Conservation (phyloP, 2,113 vertebrate genomes). For the Poecilia latipinna region DNA sequence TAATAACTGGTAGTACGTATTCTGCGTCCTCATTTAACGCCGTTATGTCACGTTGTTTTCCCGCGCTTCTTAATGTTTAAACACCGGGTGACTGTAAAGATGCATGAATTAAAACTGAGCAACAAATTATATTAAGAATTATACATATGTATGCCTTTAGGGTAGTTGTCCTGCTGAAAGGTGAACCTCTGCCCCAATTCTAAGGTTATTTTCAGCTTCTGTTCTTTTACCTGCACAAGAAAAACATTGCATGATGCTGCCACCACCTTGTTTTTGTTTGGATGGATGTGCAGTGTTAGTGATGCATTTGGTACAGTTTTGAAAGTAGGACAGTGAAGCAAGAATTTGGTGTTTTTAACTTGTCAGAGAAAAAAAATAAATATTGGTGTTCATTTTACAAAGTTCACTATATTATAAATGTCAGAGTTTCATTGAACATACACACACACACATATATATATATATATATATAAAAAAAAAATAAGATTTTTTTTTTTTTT, state of each 20-base stretch:
- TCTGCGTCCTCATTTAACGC: slow-evolving; percentile 7
- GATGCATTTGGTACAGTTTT: too few species aligned
- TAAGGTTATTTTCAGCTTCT: neutral
- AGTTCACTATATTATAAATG: too few species aligned
- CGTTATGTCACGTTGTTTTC: neutral
- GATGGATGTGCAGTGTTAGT: neutral
- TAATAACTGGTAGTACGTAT: slow-evolving; percentile 14
- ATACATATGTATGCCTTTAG: too few species aligned
- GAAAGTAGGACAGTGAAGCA: too few species aligned
- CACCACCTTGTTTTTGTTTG: neutral
- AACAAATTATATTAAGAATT: neutral
- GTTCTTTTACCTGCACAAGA: neutral
- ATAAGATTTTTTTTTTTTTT: too few species aligned
- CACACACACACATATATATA: too few species aligned
- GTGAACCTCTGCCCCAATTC: neutral
- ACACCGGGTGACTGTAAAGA: neutral
- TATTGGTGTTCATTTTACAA: too few species aligned
- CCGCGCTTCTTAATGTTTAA: neutral
- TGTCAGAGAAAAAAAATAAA: too few species aligned
- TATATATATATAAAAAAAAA: too few species aligned
- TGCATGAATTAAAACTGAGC: neutral
- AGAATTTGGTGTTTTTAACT: too few species aligned
- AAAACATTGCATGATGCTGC: neutral
- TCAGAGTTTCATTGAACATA: too few species aligned
- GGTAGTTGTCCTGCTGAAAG: slow-evolving; percentile 6